These are phyloP conservation scores for Grus americana DNA, from an alignment of 2,113 vertebrate species.

Conservation along the genomic window DNA sequence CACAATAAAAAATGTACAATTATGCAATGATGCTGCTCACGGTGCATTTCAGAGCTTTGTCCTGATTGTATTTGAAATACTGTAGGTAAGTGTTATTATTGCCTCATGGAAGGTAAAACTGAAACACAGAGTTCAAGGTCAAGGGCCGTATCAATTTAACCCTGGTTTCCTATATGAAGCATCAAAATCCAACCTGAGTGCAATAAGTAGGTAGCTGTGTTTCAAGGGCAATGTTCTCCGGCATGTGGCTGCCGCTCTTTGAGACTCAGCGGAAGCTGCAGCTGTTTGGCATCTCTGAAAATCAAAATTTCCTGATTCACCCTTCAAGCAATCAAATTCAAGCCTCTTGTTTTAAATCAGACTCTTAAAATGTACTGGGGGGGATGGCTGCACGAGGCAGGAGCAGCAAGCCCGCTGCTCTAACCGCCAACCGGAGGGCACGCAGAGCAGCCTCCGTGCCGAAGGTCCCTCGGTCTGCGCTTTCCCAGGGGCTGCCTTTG, in stretches of 20 bases:
- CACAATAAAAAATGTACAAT: neutral
- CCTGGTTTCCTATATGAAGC: neutral
- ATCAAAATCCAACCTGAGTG: neutral
- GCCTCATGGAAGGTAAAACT: neutral
- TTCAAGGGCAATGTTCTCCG: neutral
- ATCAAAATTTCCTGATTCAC: neutral
- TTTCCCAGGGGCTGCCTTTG: neutral
- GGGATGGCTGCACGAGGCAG: neutral
- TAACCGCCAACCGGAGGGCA: fast-evolving
- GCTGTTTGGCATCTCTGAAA: neutral
- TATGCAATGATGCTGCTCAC: neutral
- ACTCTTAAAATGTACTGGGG: neutral
- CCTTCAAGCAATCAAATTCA: neutral
- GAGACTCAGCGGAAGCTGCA: neutral
- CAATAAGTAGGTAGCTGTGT: neutral
- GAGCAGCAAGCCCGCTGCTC: neutral
- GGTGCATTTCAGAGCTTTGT: neutral
- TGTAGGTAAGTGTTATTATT: neutral
- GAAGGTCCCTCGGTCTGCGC: fast-evolving
- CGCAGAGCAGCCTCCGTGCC: fast-evolving
- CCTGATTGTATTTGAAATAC: neutral
- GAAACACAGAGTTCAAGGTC: neutral
- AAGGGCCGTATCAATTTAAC: neutral
- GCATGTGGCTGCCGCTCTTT: neutral
- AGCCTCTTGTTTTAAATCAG: neutral